These are phyloP conservation scores for Paraescarpia echinospica DNA, from an alignment of 1,140 invertebrate species.

Conservation along the genomic window DNA sequence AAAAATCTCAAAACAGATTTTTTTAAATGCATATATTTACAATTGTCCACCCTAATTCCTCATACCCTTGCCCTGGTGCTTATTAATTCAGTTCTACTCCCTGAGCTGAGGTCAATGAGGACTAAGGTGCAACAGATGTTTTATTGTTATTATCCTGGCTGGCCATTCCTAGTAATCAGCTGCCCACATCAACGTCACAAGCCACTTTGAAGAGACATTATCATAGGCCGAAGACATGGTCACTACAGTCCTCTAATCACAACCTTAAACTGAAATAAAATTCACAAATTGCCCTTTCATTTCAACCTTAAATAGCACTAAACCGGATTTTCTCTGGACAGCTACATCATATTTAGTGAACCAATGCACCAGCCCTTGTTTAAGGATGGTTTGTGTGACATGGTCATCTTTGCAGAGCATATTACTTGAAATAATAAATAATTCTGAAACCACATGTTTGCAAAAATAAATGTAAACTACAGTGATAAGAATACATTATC, in stretches of 20 bases:
- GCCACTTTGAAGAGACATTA: background rate
- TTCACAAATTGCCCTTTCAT: background rate
- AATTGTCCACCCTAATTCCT: no score
- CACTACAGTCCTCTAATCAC: background rate
- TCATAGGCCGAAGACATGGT: background rate
- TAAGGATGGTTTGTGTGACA: background rate
- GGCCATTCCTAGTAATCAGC: background rate
- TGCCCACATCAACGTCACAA: background rate
- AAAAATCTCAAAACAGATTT: no score
- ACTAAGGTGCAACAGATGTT: no score
- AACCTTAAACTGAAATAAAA: background rate
- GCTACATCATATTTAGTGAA: background rate
- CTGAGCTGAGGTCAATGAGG: no score
- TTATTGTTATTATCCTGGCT: no score
- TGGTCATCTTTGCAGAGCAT: background rate
- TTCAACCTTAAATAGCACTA: background rate
- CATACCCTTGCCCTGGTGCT: no score
- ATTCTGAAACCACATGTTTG: background rate
- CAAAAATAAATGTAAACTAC: background rate
- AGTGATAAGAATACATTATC: background rate
- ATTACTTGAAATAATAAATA: background rate
- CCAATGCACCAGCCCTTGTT: background rate
- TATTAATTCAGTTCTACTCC: no score
- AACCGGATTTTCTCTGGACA: background rate
- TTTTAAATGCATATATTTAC: no score